Conservation (phyloP, 2,888 invertebrate genomes). For the Cheilosia vulpina region DNA sequence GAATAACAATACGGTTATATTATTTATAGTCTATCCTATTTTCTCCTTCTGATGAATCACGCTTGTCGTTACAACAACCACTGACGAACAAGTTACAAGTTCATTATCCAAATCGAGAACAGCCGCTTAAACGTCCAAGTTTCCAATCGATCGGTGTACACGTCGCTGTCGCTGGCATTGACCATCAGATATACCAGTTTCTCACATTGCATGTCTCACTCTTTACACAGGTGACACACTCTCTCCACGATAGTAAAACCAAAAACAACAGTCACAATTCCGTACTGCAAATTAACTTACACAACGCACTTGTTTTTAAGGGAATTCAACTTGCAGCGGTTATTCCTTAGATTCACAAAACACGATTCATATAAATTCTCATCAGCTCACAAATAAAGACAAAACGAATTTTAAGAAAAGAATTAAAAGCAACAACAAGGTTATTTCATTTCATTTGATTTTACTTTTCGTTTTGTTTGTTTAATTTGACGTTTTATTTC, state of each 20-base stretch:
- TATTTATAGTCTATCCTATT: constrained; percentile 5
- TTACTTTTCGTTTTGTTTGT: constrained; percentile 37
- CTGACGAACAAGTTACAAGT: constrained; percentile 22
- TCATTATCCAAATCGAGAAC: constrained; percentile 55
- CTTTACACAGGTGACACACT: constrained; percentile 67
- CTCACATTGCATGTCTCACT: constrained; percentile 18
- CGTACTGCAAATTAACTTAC: constrained; percentile 36
- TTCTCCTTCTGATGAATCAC: constrained; percentile 24
- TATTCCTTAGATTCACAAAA: constrained; percentile 36
- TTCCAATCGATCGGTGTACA: constrained; percentile 59
- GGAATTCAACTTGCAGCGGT: constrained; percentile 30
- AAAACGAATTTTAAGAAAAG: constrained; percentile 4
- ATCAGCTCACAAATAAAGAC: constrained; percentile 6
- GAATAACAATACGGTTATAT: constrained; percentile 18
- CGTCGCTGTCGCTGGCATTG: constrained; percentile 55
- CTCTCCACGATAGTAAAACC: constrained; percentile 18
- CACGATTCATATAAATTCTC: neutral
- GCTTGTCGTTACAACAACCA: neutral
- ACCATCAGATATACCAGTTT: constrained; percentile 68
- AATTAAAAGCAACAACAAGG: constrained; percentile 16
- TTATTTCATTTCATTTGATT: constrained; percentile 19
- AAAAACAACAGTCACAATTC: constrained; percentile 18
- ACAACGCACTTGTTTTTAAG: constrained; percentile 33
- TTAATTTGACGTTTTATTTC: constrained; percentile 49
- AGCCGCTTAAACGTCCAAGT: constrained; percentile 15